phyloP scores from a whole-genome alignment of 2,113 vertebrate species.

The Scomber colias region DNA sequence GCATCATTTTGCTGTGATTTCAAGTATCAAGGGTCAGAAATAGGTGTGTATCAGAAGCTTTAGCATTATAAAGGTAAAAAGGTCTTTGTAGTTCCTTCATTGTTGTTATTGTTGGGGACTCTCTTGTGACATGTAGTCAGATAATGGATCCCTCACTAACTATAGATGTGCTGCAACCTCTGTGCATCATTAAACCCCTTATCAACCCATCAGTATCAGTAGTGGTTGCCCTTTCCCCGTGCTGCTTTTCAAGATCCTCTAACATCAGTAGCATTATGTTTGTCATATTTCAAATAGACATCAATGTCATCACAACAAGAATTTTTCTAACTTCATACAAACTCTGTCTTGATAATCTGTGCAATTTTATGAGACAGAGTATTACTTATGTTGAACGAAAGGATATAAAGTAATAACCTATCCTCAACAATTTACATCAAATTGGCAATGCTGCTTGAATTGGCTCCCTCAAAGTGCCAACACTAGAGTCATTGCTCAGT shows the following conservation, averaged over 20 bases:
- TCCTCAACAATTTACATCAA: conserved; percentile 60
- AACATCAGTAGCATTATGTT: conserved; percentile 11
- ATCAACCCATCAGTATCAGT: conserved; percentile 55
- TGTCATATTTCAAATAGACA: conserved; percentile 35
- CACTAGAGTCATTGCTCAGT: conserved; percentile 61
- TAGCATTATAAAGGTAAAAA: conserved; percentile 4
- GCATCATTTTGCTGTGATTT: conserved; percentile 17
- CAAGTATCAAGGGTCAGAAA: not conserved
- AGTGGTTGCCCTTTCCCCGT: conserved; percentile 44
- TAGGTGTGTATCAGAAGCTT: not conserved
- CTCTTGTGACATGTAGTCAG: conserved; percentile 27
- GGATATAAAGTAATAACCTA: conserved; percentile 47
- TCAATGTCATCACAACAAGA: conserved; percentile 21
- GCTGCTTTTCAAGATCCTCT: conserved; percentile 37
- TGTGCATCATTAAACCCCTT: conserved; percentile 62
- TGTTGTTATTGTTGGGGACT: conserved; percentile 4
- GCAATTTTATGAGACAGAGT: not conserved
- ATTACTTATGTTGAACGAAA: conserved; percentile 8
- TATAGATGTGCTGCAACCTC: conserved; percentile 52
- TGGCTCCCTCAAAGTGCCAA: conserved; percentile 60
- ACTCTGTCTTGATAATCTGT: conserved; percentile 16
- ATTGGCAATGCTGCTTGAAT: conserved; percentile 60
- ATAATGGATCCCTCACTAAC: conserved; percentile 46
- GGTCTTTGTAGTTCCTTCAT: not conserved
- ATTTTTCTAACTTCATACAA: not conserved